Conservation (phyloP, 1,140 invertebrate species). For the Drosophila busckii region DNA sequence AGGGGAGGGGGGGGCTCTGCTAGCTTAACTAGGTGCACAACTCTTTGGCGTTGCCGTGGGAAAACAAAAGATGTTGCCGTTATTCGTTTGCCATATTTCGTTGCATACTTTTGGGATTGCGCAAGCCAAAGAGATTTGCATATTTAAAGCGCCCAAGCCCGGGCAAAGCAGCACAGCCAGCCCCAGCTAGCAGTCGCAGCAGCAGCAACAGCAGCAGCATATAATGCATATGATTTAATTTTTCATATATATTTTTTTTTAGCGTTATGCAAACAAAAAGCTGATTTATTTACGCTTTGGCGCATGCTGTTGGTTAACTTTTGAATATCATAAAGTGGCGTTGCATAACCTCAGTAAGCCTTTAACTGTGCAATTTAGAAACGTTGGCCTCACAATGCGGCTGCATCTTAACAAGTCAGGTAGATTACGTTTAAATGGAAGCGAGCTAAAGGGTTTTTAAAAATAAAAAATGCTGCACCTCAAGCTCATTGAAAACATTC, state of each 20-base stretch:
- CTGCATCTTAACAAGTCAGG: too few species aligned
- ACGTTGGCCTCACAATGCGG: neutral
- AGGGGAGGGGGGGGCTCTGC: conserved; percentile 10
- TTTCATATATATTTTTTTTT: conserved; percentile 8
- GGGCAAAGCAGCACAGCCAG: conserved; percentile 18
- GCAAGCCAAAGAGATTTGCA: conserved; percentile 51
- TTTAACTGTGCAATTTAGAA: conserved; percentile 8
- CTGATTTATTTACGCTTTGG: conserved; percentile 41
- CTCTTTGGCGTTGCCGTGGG: conserved; percentile 39
- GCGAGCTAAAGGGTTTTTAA: too few species aligned
- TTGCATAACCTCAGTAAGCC: neutral
- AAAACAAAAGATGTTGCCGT: conserved; percentile 52
- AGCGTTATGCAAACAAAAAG: conserved; percentile 30
- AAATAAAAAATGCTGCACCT: neutral
- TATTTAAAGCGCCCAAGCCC: too few species aligned
- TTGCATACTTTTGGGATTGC: conserved; percentile 36
- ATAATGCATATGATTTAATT: conserved; percentile 40
- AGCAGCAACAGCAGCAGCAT: too few species aligned
- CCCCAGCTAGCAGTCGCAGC: too few species aligned
- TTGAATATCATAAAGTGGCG: conserved; percentile 2
- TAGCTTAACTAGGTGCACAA: conserved; percentile 35
- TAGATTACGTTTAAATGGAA: too few species aligned
- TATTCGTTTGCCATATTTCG: conserved; percentile 47
- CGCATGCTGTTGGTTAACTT: conserved; percentile 24
- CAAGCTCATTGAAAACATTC: too few species aligned